These are phyloP conservation scores for Gadopsis bispinosus DNA, from an alignment of 2,797 vertebrate genomes.

Conservation along the genomic window DNA sequence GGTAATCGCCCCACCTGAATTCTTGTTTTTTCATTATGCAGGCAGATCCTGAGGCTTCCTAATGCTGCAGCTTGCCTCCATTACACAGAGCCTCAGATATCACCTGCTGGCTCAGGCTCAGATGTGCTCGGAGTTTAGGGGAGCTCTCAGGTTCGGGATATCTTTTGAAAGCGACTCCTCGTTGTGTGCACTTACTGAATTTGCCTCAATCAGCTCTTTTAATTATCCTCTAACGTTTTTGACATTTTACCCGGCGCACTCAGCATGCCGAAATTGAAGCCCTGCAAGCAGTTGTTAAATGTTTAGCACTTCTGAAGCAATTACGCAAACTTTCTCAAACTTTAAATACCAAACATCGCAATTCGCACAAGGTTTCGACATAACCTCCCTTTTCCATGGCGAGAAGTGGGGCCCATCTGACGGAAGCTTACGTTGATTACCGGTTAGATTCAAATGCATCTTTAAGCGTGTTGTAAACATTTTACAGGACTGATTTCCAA, in stretches of 20 bases:
- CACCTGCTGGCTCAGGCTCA: background rate
- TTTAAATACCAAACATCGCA: background rate
- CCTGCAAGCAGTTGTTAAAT: background rate
- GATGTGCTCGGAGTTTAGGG: background rate
- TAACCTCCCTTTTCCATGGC: background rate
- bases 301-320: background rate
- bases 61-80: background rate
- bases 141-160: background rate
- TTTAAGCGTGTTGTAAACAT: no score
- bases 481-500: no score
- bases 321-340: background rate
- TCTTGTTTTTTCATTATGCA: constrained; percentile 12
- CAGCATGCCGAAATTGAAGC: background rate
- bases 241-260: background rate
- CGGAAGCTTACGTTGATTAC: background rate
- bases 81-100: background rate
- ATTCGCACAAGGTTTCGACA: no score
- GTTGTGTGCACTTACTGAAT: background rate
- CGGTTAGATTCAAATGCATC: no score
- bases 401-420: background rate
- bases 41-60: background rate
- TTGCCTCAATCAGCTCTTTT: background rate
- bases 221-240: background rate
- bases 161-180: background rate
- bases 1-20: constrained; percentile 1